Evolutionary conservation across 2,113 vertebrate species (phyloP), one percentile per base, ranked within the genome.

Genomic region (Hydrolagus affinis): DNA sequence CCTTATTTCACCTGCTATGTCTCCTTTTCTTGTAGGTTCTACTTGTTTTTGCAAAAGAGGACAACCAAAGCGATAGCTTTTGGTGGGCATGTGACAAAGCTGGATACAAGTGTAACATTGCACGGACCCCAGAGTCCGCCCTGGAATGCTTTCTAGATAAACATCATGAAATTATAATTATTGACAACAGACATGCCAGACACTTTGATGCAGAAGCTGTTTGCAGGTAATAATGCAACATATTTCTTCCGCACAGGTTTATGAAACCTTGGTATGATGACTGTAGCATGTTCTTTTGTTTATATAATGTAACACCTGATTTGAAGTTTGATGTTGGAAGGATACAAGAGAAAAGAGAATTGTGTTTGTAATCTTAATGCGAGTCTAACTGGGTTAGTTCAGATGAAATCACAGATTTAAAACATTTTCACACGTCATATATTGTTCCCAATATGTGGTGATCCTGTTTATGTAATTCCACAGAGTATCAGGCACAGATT

Each of bases 21-120:
- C 28, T 88, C 64, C 77, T 44, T 88, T 56, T 78, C 85, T 89
- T 91, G 75, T 92, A 99, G 97, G 97, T 99, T 90, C 91, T 99
- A 90, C 92, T 99, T 87, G 93, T 98, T 85, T 99, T 99, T 87
- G 95, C 95, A 25, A 97, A 97, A 89, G 97, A 98, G 91, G 97
- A 99, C 88, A 95, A 91, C 88, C 97, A 99, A 88, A 98, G 97
- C 25, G 96, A 98, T 86, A 96, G 95, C 1, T 96, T 99, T 90
- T 98, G 96, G 96, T 97, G 97, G 97, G 97, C 97, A 85, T 98
- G 97, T 76, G 96, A 98, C 88, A 95, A 94, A 73, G 97, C 97
- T 0, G 97, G 96, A 1, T 98, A 96, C 89, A 91, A 91, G 62
- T 98, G 97, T 88, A 96, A 94, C 87, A 94, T 98, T 75, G 94